Evolutionary conservation across 2,797 vertebrate genomes (phyloP), one percentile per base, ranked within the genome.

Genomic region (Hyperoplus lanceolatus): DNA sequence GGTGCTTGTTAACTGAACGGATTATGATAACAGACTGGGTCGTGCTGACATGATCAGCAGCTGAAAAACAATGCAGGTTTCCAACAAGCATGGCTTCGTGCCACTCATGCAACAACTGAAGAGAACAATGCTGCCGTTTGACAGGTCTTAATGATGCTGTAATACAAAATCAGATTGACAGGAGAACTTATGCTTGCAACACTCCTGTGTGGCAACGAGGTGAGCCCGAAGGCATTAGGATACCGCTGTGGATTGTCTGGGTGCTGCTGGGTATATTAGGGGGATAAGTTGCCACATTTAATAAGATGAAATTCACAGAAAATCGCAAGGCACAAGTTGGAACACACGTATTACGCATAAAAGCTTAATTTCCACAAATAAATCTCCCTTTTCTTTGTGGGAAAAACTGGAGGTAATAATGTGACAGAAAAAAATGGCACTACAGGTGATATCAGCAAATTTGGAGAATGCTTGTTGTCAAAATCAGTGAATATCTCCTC

Each of bases 51-150:
- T 6, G 72, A 83, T 70, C 75, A n/a, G 75, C 77, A 9, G 80
- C 83, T 60, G 70, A 59, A 79, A 29, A 77, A 86, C 84, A 86
- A 75, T 69, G 80, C 70, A 3, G 50, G 70, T 73, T 72, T 74
- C 60, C 69, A 67, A 75, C 54, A 13, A 21, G 80, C 18, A 54
- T 12, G 50, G 71, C 73, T 77, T 15, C 14, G 72, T n/a, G 56
- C 70, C 53, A 43, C 72, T 70, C n/a, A 21, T 50, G 64, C 67
- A 3, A 80, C 70, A 75, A 46, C 77, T 13, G 62, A 60, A 8
- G 46, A 15, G 78, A 90, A 92, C 86, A 92, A 87, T 75, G 77
- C 65, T 16, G 76, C 84, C 62, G 79, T 87, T 81, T 90, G 86
- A 77, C 60, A 43, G 43, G 56, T 81, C 81, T 90, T 87, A 90